phyloP scores from a whole-genome alignment of 2,797 vertebrate species.

The Lagorchestes hirsutus region DNA sequence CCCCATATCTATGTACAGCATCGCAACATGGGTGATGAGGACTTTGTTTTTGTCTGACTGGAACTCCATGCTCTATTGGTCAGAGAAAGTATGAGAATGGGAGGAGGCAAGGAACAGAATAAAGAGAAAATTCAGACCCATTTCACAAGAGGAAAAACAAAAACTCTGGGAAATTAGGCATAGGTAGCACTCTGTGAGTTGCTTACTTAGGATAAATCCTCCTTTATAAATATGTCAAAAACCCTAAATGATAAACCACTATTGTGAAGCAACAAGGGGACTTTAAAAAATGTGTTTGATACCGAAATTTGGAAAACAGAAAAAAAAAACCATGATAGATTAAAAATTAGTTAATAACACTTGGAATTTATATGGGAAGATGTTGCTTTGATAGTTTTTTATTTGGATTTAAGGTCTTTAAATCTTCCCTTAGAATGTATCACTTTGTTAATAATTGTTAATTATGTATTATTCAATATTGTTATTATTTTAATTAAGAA shows the following conservation, averaged over 20 bases:
- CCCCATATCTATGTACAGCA: background rate
- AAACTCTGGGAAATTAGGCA: background rate
- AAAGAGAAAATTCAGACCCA: background rate
- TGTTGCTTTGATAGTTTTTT: background rate
- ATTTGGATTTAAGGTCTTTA: background rate
- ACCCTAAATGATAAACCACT: background rate
- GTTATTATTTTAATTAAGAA: background rate
- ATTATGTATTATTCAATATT: background rate
- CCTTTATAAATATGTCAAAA: background rate
- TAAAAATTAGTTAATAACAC: background rate
- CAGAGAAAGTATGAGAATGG: background rate
- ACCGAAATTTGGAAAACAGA: background rate
- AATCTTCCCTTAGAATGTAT: background rate
- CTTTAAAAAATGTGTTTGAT: background rate
- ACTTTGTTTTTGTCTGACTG: background rate
- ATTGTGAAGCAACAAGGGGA: background rate
- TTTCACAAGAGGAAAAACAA: background rate
- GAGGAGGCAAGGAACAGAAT: background rate
- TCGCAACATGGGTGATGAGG: background rate
- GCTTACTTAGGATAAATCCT: background rate
- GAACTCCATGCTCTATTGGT: background rate
- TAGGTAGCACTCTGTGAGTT: background rate
- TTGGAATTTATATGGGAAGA: background rate
- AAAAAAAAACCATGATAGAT: background rate
- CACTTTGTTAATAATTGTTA: background rate